Percentiles rank a stretch among this genome's conserved stretches.
These are phyloP conservation scores for Noctua comes DNA, from an alignment of 2,888 invertebrate genomes.

Conservation along the genomic window DNA sequence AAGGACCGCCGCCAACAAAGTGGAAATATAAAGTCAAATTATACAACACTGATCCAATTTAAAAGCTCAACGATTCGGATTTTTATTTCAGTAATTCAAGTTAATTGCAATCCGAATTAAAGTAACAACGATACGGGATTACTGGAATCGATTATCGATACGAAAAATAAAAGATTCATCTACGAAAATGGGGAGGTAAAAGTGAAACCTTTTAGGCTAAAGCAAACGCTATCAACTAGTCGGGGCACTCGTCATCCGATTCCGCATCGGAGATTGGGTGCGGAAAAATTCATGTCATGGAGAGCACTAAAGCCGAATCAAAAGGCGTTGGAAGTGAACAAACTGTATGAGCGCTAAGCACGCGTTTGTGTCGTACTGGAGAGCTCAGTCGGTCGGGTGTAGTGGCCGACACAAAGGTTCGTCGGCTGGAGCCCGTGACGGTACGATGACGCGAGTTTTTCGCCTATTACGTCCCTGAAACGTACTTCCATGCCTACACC, in stretches of 20 bases:
- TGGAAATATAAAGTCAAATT: slow-evolving; percentile 43
- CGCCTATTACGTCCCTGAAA: slow-evolving; percentile 57
- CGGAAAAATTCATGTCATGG: slow-evolving; percentile 48
- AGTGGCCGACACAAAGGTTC: slow-evolving; percentile 63
- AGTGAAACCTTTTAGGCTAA: slow-evolving; percentile 50
- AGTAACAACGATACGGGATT: slow-evolving; percentile 32
- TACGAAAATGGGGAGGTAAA: slow-evolving; percentile 26
- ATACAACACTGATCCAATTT: slow-evolving; percentile 52
- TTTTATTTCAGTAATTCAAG: slow-evolving; percentile 44
- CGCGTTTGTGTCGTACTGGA: slow-evolving; percentile 50
- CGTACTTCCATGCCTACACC: slow-evolving; percentile 48
- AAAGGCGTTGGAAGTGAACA: slow-evolving; percentile 56
- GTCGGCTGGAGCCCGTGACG: slow-evolving; percentile 28
- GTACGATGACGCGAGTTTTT: slow-evolving; percentile 68
- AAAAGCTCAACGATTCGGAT: slow-evolving; percentile 45
- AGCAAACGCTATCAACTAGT: slow-evolving; percentile 47
- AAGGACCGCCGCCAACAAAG: slow-evolving; percentile 17
- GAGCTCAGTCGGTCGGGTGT: slow-evolving; percentile 46
- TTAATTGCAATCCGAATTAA: slow-evolving; percentile 48
- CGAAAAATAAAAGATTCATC: slow-evolving; percentile 31
- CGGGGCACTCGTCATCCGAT: slow-evolving; percentile 50
- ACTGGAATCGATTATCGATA: slow-evolving; percentile 37
- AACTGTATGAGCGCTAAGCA: slow-evolving; percentile 52
- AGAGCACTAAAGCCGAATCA: slow-evolving; percentile 57
- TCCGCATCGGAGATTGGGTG: slow-evolving; percentile 48